Evolutionary conservation across 1,140 invertebrate species (phyloP).

Genomic region (Papilio polytes): DNA sequence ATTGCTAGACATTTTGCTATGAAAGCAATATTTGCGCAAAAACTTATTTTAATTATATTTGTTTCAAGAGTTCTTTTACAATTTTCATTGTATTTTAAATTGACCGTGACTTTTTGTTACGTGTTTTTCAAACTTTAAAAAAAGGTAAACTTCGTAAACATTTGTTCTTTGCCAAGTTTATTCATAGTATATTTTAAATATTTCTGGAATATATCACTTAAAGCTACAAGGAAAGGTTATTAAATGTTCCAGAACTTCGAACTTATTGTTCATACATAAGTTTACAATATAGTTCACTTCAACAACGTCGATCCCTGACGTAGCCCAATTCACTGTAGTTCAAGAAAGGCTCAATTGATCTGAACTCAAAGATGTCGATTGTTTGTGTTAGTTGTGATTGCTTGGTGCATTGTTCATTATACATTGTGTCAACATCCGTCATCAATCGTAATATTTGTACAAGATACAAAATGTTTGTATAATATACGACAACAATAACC

Average conservation of each 20-base stretch:
- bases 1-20: not conserved
- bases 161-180: not conserved
- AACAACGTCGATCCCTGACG: not conserved
- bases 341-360: not conserved
- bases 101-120: conserved; percentile 13
- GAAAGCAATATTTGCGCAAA: conserved; percentile 23
- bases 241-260: not conserved
- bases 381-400: not conserved
- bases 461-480: conserved; percentile 15
- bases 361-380: not conserved
- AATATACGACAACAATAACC: not conserved
- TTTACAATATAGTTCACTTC: not conserved
- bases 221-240: not conserved
- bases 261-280: not conserved
- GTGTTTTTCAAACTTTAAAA: not conserved
- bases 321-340: not conserved
- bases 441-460: conserved; percentile 2
- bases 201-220: not conserved
- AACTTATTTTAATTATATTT: conserved; percentile 20
- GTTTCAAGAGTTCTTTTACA: conserved; percentile 11
- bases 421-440: conserved; percentile 18
- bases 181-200: not conserved
- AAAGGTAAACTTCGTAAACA: not conserved
- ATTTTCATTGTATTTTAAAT: conserved; percentile 15
- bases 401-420: conserved; percentile 25